These are phyloP conservation scores for Liposcelis brunnea DNA, from an alignment of 2,888 invertebrate genomes.

Conservation along the genomic window DNA sequence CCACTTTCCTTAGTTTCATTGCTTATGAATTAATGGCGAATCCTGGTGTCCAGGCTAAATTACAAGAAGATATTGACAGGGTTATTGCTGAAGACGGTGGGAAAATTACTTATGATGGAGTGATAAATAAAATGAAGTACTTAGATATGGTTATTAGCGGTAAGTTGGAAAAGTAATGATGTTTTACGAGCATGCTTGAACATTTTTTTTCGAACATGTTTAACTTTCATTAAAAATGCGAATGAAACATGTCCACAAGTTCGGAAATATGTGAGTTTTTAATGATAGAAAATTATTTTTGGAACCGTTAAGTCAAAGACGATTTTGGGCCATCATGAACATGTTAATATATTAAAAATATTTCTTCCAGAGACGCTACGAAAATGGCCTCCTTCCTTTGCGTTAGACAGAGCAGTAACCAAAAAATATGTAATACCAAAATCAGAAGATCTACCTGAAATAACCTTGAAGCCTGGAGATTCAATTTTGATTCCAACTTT, in stretches of 20 bases:
- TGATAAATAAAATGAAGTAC: slow-evolving; percentile 29
- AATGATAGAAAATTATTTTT: too few relatives aligned
- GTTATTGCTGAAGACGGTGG: slow-evolving; percentile 21
- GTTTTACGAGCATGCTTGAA: too few relatives aligned
- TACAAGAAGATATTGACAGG: slow-evolving; percentile 25
- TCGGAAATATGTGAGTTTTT: too few relatives aligned
- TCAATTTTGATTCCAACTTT: slow-evolving; percentile 34
- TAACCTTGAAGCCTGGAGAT: slow-evolving; percentile 19
- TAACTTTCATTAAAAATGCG: too few relatives aligned
- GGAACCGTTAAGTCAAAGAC: too few relatives aligned
- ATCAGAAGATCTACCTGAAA: slow-evolving; percentile 3
- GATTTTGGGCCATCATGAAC: too few relatives aligned
- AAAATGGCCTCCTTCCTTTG: slow-evolving; percentile 24
- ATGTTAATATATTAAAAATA: too few relatives aligned
- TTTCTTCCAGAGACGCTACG: slow-evolving; percentile 17
- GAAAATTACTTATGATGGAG: slow-evolving; percentile 25
- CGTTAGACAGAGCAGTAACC: slow-evolving; percentile 24
- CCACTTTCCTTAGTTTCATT: slow-evolving; percentile 29
- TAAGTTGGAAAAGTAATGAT: slow-evolving; percentile 15
- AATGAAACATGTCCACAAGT: too few relatives aligned
- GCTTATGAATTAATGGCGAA: slow-evolving; percentile 29
- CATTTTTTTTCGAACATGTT: too few relatives aligned
- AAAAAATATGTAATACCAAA: slow-evolving; percentile 20
- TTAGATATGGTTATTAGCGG: slow-evolving; percentile 28
- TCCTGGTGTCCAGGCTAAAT: slow-evolving; percentile 26